These are phyloP conservation scores for Drosophila ironensis DNA, from an alignment of 1,140 invertebrate genomes.

Conservation along the genomic window DNA sequence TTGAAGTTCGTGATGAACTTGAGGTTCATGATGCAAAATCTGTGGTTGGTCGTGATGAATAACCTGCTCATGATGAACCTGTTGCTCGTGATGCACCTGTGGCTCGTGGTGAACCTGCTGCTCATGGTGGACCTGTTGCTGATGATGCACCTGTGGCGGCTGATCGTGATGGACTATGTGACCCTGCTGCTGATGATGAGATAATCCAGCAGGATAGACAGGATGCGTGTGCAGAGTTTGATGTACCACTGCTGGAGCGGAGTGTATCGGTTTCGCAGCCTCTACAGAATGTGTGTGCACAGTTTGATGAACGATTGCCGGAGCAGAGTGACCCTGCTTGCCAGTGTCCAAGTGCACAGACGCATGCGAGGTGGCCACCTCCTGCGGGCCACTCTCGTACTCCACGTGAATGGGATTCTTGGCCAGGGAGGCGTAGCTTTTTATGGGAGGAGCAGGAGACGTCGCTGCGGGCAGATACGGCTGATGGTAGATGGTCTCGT, in stretches of 20 bases:
- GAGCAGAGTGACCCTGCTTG: conserved; percentile 4
- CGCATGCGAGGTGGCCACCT: conserved; percentile 42
- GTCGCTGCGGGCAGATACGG: conserved; percentile 22
- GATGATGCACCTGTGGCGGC: neutral
- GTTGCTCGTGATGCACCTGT: conserved; percentile 1
- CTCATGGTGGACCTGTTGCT: neutral
- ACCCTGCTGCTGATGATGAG: neutral
- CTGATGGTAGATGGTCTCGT: conserved; percentile 74
- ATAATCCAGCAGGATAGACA: neutral
- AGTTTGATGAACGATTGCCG: neutral
- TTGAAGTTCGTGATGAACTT: neutral
- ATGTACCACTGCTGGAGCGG: too few species aligned
- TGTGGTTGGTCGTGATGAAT: neutral
- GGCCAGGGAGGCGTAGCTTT: conserved; percentile 53
- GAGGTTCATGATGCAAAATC: neutral
- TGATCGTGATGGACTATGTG: neutral
- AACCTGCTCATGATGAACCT: neutral
- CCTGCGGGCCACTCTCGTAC: conserved; percentile 55
- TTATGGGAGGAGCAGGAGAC: neutral
- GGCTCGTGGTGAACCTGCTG: neutral
- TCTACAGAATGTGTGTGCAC: neutral
- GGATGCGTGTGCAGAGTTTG: neutral
- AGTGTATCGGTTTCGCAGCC: too few species aligned
- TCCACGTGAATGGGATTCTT: conserved; percentile 70
- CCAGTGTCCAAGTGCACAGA: conserved; percentile 25